A percentile compares a stretch with the other conserved stretches of the same genome.
Evolutionary conservation across 2,113 vertebrate genomes (phyloP).

Genomic region (Tursiops truncatus): DNA sequence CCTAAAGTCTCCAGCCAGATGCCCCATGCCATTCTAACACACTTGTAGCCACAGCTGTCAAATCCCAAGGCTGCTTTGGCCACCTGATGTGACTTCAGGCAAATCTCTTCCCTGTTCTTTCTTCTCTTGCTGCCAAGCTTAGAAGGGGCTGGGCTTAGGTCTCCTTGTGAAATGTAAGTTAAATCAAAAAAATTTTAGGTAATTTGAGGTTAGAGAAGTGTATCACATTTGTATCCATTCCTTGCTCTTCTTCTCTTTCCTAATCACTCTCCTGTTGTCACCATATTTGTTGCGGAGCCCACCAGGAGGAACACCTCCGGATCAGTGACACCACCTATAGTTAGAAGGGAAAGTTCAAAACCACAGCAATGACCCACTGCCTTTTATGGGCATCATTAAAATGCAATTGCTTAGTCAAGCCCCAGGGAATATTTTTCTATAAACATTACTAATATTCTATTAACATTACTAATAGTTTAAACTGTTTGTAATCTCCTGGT

Average conservation of each 20-base stretch:
- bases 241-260: not conserved
- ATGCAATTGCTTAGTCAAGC: not conserved
- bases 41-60: not conserved
- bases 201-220: not conserved
- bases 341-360: not conserved
- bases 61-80: not conserved
- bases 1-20: not conserved
- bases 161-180: not conserved
- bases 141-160: not conserved
- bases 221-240: not conserved
- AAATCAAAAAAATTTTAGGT: not conserved
- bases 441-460: not conserved
- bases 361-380: not conserved
- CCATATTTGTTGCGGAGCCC: not conserved
- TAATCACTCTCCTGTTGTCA: not conserved
- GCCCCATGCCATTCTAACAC: rapidly evolving
- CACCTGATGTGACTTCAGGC: not conserved
- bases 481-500: not conserved
- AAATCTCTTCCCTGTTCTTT: not conserved
- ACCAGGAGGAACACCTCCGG: not conserved
- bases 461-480: not conserved
- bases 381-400: not conserved
- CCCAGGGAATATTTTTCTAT: not conserved
- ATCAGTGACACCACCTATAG: not conserved
- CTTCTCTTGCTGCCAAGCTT: not conserved